Evolutionary conservation across 64 coral and sea anemone species (phyloP).

Genomic region (Dendrophyllia cribrosa): DNA sequence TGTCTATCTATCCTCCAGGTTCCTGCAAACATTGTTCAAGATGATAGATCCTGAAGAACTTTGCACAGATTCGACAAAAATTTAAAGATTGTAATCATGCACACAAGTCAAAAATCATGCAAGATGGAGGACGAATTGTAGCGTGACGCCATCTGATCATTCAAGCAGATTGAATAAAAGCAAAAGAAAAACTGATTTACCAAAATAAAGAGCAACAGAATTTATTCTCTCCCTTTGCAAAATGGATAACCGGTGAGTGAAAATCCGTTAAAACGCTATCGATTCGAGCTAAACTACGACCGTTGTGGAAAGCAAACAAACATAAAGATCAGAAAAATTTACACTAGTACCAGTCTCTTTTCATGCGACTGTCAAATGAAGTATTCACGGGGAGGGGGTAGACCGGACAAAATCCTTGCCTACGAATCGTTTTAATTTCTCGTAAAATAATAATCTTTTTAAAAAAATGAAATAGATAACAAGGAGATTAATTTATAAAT

Average conservation of each 20-base stretch:
- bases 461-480: neutral
- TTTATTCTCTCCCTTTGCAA: neutral
- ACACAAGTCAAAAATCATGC: too few relatives aligned
- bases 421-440: neutral
- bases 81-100: too few relatives aligned
- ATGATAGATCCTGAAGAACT: too few relatives aligned
- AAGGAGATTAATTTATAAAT: neutral
- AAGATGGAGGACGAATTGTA: too few relatives aligned
- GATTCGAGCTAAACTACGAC: neutral
- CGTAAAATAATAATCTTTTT: neutral
- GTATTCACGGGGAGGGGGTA: neutral
- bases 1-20: too few relatives aligned
- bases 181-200: neutral
- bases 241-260: neutral
- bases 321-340: neutral
- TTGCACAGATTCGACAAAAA: too few relatives aligned
- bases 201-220: neutral
- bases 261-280: too few relatives aligned
- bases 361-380: neutral
- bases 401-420: neutral
- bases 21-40: too few relatives aligned
- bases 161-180: neutral
- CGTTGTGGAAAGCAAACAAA: conserved; percentile 29
- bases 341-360: conserved; percentile 21
- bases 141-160: neutral